Base-by-base conservation (phyloP, 2,797 vertebrate species). In the Eremophila alpestris region DNA sequence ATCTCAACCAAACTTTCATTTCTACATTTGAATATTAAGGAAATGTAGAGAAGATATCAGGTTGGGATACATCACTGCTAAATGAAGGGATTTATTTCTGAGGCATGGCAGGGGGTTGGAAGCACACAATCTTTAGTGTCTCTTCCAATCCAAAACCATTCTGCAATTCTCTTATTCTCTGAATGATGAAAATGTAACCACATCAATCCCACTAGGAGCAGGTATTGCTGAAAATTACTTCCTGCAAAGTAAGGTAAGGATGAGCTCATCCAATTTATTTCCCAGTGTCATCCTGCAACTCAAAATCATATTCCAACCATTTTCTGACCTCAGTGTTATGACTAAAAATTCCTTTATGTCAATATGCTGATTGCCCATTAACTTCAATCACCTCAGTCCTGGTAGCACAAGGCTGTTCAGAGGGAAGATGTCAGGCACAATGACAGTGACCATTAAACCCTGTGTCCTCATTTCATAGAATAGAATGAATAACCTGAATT, bases 191-290 rank as follows among this genome's bases (percentile, higher is more conserved):
- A 71, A 29, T 0, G 0, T 13, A 80, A 15, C 9, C 36, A 73
- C 6, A 29, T 21, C 23, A 19, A 32, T 43, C 48, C 46, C 65
- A 62, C 13, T 54, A 0, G 0, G 24, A 68, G 41, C 16, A 71
- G 29, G 11, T 21, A 52, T 18, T 38, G 46, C 30, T 68, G 21
- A 32, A 54, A 79, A 73, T 13, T 0, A 11, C 13, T 87, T 49
- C 17, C 30, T 86, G 41, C 11, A 46, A 58, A 9, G 43, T 24
- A 46, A 68, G 21, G 54, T 30, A 46, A 8, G 19, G 7, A 51
- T 21, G 7, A 89, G 10, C 16, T 81, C 54, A 65, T 49, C 5
- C 65, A 58, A 20, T 27, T 27, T 16, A 68, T 85, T 83, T 84
- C 9, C 17, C 46, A 40, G 16, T 14, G 7, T 29, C 23, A 36